A percentile compares a stretch with the other conserved stretches of the same genome.
Evolutionary conservation across 2,113 vertebrate species (phyloP).

Genomic region (Channa argus): DNA sequence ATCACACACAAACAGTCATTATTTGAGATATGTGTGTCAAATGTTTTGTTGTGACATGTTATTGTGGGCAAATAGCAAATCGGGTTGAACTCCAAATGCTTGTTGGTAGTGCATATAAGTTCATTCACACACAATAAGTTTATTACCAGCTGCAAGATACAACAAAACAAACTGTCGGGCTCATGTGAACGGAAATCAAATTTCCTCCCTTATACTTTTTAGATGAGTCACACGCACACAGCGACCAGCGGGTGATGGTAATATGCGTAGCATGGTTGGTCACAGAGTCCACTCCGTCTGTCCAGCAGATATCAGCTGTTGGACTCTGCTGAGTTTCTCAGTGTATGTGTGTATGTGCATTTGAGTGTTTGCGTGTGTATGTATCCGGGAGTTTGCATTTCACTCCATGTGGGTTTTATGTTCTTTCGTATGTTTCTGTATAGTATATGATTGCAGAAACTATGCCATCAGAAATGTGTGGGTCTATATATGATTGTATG

Average conservation of each 20-base stretch:
- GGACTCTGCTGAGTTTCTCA: constrained; percentile 28
- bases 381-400: neutral
- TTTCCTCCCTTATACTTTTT: constrained; percentile 57
- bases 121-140: constrained; percentile 33
- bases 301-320: constrained; percentile 72
- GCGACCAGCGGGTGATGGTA: constrained; percentile 24
- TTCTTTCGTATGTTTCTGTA: neutral
- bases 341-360: constrained; percentile 22
- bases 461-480: too few relatives aligned
- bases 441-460: too few relatives aligned
- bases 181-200: constrained; percentile 64
- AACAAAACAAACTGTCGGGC: constrained; percentile 33
- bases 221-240: constrained; percentile 47
- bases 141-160: constrained; percentile 70
- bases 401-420: constrained; percentile 5
- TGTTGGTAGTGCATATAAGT: neutral
- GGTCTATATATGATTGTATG: neutral
- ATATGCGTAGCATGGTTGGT: constrained; percentile 26
- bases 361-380: neutral
- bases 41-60: neutral
- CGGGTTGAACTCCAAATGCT: neutral
- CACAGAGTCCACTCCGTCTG: constrained; percentile 29
- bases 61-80: neutral
- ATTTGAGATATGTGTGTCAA: neutral
- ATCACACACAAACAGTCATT: neutral